Evolutionary conservation across 1,140 invertebrate species (phyloP).

Genomic region (Lucilia cuprina): DNA sequence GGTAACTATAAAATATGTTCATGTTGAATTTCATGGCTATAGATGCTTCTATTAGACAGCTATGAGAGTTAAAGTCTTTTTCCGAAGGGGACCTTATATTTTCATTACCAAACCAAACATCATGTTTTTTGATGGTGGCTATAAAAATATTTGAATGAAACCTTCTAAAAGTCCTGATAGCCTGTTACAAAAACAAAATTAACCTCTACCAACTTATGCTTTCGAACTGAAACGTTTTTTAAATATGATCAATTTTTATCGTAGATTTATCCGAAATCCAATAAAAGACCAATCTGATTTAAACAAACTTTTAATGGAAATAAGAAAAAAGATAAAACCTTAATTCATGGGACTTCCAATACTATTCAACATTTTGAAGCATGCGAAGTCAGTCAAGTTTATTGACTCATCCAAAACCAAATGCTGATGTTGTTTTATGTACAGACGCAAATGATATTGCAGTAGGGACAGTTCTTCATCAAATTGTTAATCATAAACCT

Average conservation of each 20-base stretch:
- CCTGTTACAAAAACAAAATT: too few species aligned
- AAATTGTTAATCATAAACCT: slow-evolving; percentile 35
- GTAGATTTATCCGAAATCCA: slow-evolving; percentile 47
- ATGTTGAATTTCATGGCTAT: too few species aligned
- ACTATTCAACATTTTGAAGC: slow-evolving; percentile 42
- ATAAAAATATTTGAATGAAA: too few species aligned
- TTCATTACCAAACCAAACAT: too few species aligned
- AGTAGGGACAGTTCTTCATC: slow-evolving; percentile 47
- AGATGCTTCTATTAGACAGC: too few species aligned
- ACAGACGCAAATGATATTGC: slow-evolving; percentile 47
- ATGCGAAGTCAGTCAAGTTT: slow-evolving; percentile 46
- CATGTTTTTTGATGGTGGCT: too few species aligned
- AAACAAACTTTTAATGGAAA: slow-evolving; percentile 41
- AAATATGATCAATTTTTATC: slow-evolving; percentile 62
- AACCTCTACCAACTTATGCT: too few species aligned
- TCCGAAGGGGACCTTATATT: too few species aligned
- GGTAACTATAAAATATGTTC: too few species aligned
- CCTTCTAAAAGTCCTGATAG: too few species aligned
- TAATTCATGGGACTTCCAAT: slow-evolving; percentile 37
- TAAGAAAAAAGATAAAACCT: slow-evolving; percentile 45
- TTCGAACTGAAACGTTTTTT: slow-evolving; percentile 56
- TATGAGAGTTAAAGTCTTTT: too few species aligned
- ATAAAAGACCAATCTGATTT: slow-evolving; percentile 45
- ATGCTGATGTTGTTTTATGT: slow-evolving; percentile 36
- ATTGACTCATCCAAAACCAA: slow-evolving; percentile 40